A percentile compares a stretch with the other conserved stretches of the same genome.
Conservation (phyloP, 2,888 invertebrate species). For the Tenthredo mesomela region DNA sequence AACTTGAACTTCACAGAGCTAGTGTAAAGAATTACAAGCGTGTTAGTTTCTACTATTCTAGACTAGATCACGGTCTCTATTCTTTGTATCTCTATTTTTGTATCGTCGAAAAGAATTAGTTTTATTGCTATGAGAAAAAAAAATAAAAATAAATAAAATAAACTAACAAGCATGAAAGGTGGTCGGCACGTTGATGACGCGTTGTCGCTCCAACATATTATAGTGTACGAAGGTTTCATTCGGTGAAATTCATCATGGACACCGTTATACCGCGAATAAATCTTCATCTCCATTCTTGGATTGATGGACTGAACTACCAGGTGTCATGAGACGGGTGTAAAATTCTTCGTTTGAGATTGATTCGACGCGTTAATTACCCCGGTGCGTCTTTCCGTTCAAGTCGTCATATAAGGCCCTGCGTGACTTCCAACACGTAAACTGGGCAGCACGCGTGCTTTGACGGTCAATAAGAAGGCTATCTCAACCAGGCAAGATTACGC, state of each 20-base stretch:
- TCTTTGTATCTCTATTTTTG: background rate
- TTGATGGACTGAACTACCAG: constrained; percentile 14
- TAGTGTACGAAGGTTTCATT: constrained; percentile 9
- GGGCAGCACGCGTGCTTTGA: constrained; percentile 37
- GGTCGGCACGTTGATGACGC: background rate
- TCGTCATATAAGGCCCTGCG: constrained; percentile 12
- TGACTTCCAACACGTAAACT: constrained; percentile 27
- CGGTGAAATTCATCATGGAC: constrained; percentile 29
- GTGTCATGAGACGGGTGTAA: constrained; percentile 40
- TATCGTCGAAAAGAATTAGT: background rate
- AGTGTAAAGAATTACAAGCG: background rate
- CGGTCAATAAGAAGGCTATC: constrained; percentile 25
- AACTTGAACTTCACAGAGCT: constrained; percentile 13
- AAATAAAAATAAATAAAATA: background rate
- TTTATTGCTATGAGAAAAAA: background rate
- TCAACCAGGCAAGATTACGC: background rate
- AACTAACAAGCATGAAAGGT: background rate
- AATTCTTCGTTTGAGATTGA: constrained; percentile 47
- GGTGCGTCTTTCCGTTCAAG: constrained; percentile 20
- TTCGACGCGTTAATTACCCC: constrained; percentile 46
- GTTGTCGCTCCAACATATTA: background rate
- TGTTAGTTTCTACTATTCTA: background rate
- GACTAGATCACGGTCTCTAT: background rate
- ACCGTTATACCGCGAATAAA: constrained; percentile 30
- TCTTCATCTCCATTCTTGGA: constrained; percentile 32